A percentile compares a stretch with the other conserved stretches of the same genome.
Conservation (phyloP, 2,113 vertebrate genomes). For the Toxotes chatareus region DNA sequence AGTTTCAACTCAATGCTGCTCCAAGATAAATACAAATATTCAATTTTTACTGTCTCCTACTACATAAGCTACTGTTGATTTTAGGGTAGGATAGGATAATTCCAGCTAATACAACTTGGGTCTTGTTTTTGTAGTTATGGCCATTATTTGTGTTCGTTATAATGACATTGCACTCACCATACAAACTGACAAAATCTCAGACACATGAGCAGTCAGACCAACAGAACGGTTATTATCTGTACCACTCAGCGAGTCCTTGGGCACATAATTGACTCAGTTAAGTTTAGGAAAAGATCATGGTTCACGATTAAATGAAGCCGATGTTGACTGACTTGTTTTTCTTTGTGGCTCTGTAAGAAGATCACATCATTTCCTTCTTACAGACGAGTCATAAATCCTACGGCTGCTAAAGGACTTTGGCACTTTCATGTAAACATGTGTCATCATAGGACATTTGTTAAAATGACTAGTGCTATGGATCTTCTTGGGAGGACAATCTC, state of each 20-base stretch:
- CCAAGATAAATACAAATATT: not conserved
- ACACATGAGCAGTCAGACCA: too few relatives aligned
- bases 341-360: not conserved
- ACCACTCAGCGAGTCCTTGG: too few relatives aligned
- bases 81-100: not conserved
- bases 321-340: not conserved
- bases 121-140: too few relatives aligned
- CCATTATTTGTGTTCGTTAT: too few relatives aligned
- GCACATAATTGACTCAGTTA: too few relatives aligned
- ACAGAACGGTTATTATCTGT: too few relatives aligned
- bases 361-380: not conserved
- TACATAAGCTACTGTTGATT: not conserved
- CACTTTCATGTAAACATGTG: not conserved
- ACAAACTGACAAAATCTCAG: too few relatives aligned
- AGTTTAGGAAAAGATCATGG: not conserved
- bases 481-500: not conserved
- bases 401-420: not conserved
- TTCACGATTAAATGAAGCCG: too few relatives aligned
- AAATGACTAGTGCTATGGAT: not conserved
- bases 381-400: not conserved
- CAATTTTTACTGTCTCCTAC: not conserved
- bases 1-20: slow-evolving; percentile 8
- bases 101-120: not conserved
- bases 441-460: not conserved
- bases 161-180: too few relatives aligned